Percentiles rank a stretch among this genome's conserved stretches.
Evolutionary conservation across 2,113 vertebrate genomes (phyloP).

Genomic region (Gnathonemus echidnorhynchus): DNA sequence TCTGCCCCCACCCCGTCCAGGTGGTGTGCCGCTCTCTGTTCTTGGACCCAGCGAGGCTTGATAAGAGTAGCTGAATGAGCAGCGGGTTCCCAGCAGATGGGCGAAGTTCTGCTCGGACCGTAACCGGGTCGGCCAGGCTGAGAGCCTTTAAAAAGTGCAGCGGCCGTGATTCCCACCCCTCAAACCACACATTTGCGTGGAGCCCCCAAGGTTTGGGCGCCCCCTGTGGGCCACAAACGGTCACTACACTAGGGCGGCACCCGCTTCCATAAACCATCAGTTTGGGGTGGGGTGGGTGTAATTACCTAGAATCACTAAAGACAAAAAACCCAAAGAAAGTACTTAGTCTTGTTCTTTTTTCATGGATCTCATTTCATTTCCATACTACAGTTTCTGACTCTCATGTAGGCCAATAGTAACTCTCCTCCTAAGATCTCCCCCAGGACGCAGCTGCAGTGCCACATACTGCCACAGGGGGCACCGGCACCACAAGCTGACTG

Average conservation of each 20-base stretch:
- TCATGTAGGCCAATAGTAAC: not conserved
- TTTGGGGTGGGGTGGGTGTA: not conserved
- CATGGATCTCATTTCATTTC: not conserved
- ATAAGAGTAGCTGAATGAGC: no score
- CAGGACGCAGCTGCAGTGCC: not conserved
- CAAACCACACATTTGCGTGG: no score
- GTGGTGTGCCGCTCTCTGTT: not conserved
- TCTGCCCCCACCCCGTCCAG: not conserved
- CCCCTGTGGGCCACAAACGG: not conserved
- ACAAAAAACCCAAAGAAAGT: not conserved
- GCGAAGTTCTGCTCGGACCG: no score
- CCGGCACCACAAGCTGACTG: no score
- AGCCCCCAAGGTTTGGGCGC: no score
- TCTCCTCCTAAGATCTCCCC: not conserved
- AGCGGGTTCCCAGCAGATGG: no score
- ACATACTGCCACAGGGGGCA: not conserved
- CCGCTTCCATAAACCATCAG: not conserved
- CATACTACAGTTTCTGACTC: not conserved
- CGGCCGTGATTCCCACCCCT: no score
- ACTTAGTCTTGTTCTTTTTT: not conserved
- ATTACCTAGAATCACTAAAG: not conserved
- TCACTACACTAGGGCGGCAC: not conserved
- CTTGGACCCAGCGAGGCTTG: no score
- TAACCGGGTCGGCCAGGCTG: no score
- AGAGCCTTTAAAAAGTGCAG: no score